A percentile compares a stretch with the other conserved stretches of the same genome.
Evolutionary conservation across 2,113 vertebrate genomes (phyloP).

Genomic region (Grammomys surdaster): DNA sequence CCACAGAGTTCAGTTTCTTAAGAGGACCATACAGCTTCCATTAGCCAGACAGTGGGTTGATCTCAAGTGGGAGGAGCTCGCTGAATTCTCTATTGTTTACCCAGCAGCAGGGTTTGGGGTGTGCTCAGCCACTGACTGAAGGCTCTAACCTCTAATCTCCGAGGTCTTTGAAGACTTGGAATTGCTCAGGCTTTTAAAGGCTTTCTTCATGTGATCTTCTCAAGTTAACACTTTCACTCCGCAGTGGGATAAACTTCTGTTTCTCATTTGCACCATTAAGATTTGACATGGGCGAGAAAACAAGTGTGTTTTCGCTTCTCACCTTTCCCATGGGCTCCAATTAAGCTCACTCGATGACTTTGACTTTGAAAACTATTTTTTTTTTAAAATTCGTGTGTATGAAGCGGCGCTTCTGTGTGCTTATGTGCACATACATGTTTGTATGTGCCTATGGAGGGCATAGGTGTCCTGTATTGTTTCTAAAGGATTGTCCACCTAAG

Average conservation of each 20-base stretch:
- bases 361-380: neutral
- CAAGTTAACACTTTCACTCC: neutral
- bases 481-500: neutral
- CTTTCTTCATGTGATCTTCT: neutral
- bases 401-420: neutral
- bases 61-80: neutral
- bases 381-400: neutral
- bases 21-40: neutral
- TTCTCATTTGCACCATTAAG: neutral
- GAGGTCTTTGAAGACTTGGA: neutral
- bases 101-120: neutral
- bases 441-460: neutral
- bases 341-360: neutral
- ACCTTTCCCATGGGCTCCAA: neutral
- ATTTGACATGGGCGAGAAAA: conserved; percentile 10
- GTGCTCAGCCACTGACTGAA: neutral
- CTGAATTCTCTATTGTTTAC: neutral
- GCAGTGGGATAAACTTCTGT: neutral
- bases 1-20: neutral
- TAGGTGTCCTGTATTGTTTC: neutral
- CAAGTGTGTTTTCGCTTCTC: neutral
- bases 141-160: neutral
- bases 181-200: neutral
- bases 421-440: neutral
- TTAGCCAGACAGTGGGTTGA: neutral